Percentiles rank a stretch among this genome's conserved stretches.
Conservation (phyloP, 1,140 invertebrate species). For the Polypedilum vanderplanki region DNA sequence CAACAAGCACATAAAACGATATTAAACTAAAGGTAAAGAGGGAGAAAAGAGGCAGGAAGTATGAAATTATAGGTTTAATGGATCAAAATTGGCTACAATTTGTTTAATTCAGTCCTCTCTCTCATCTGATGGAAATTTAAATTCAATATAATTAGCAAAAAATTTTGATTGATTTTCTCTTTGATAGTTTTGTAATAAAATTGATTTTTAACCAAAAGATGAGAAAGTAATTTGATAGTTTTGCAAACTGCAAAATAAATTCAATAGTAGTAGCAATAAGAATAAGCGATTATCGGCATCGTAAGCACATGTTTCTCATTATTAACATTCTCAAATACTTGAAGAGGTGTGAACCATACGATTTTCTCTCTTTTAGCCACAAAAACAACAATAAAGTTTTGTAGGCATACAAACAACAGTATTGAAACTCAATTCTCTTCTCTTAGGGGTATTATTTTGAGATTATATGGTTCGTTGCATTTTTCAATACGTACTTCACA, state of each 20-base stretch:
- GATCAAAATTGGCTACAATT: constrained; percentile 1
- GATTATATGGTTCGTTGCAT: constrained; percentile 45
- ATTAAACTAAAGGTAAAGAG: background rate
- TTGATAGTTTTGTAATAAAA: no score
- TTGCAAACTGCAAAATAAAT: background rate
- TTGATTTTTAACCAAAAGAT: background rate
- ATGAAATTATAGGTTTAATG: constrained; percentile 8
- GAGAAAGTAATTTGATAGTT: constrained; percentile 19
- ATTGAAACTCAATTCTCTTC: constrained; percentile 20
- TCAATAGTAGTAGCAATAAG: background rate
- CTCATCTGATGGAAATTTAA: background rate
- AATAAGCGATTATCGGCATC: constrained; percentile 21
- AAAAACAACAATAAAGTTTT: background rate
- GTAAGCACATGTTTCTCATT: constrained; percentile 24
- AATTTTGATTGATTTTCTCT: no score
- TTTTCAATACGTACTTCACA: constrained; percentile 22
- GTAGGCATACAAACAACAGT: constrained; percentile 19
- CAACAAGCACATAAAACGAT: background rate
- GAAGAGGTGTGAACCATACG: constrained; percentile 24
- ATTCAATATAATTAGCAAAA: background rate
- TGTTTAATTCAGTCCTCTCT: background rate
- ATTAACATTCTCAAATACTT: constrained; percentile 11
- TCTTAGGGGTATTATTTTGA: constrained; percentile 32
- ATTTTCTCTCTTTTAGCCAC: background rate
- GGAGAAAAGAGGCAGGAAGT: background rate